phyloP scores from a whole-genome alignment of 2,113 vertebrate species.

The Oriolus oriolus region DNA sequence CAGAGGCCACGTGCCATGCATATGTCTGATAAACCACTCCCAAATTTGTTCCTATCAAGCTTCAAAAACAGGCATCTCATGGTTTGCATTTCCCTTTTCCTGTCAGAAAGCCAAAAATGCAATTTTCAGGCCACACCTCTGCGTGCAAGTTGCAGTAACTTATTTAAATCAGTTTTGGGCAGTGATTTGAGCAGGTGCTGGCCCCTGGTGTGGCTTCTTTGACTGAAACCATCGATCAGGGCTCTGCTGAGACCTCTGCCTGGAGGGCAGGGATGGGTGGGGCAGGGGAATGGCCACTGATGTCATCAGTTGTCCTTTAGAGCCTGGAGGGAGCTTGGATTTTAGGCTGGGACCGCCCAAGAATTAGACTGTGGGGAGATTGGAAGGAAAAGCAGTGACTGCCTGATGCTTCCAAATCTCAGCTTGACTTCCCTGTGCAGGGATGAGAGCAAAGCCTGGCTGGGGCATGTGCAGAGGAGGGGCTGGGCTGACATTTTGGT shows the following conservation, averaged over 20 bases:
- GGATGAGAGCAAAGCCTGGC: not conserved
- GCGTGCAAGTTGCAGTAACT: rapidly evolving
- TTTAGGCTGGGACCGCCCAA: not conserved
- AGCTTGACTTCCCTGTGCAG: not conserved
- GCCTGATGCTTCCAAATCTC: rapidly evolving
- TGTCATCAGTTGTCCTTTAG: rapidly evolving
- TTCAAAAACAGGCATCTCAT: not conserved
- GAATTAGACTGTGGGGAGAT: not conserved
- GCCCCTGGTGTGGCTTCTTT: not conserved
- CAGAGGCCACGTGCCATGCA: not conserved
- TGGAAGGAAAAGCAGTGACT: not conserved
- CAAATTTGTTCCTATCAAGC: not conserved
- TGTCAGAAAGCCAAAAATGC: not conserved
- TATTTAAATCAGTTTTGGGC: not conserved
- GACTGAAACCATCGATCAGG: not conserved
- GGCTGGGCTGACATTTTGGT: not conserved
- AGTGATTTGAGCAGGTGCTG: not conserved
- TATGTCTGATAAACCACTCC: slow-evolving; percentile 9
- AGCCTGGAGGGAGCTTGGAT: not conserved
- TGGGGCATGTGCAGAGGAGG: not conserved
- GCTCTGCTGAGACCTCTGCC: not conserved
- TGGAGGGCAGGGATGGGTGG: not conserved
- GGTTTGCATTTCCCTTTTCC: not conserved
- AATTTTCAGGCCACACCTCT: not conserved
- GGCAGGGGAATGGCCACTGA: not conserved